Evolutionary conservation across 2,888 invertebrate species (phyloP).

Genomic region (Metallyticus violacea): DNA sequence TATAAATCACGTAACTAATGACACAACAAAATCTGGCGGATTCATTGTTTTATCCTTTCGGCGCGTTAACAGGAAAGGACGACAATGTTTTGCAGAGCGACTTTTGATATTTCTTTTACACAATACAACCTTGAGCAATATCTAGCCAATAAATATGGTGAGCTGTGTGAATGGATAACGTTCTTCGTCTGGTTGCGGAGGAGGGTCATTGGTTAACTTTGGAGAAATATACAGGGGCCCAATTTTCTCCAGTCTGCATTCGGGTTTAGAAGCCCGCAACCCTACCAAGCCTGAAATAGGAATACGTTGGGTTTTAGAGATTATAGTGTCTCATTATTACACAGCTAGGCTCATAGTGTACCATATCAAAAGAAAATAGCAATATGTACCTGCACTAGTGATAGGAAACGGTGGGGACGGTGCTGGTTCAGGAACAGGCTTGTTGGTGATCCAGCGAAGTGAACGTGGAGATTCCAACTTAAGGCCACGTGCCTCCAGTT

Average conservation of each 20-base stretch:
- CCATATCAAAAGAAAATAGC: too few species aligned
- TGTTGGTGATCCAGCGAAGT: neutral
- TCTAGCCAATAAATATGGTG: constrained; percentile 18
- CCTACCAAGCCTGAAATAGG: constrained; percentile 45
- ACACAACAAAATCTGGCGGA: too few species aligned
- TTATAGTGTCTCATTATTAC: neutral
- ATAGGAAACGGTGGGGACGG: constrained; percentile 18
- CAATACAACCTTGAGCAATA: too few species aligned
- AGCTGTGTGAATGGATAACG: neutral
- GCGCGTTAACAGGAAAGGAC: too few species aligned
- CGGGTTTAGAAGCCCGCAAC: constrained; percentile 46
- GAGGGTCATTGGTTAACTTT: constrained; percentile 45
- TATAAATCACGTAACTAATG: too few species aligned
- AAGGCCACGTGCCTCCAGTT: neutral
- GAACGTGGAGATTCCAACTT: neutral
- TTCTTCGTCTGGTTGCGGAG: neutral
- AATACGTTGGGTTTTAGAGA: too few species aligned
- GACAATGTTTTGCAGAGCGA: too few species aligned
- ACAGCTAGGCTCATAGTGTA: neutral
- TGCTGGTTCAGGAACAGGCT: neutral
- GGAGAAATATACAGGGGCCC: constrained; percentile 50
- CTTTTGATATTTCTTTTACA: too few species aligned
- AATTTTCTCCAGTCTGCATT: constrained; percentile 47
- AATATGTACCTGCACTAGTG: constrained; percentile 9
- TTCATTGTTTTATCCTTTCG: too few species aligned